These are phyloP conservation scores for Trichogramma pretiosum DNA, from an alignment of 1,140 invertebrate species.

Conservation along the genomic window DNA sequence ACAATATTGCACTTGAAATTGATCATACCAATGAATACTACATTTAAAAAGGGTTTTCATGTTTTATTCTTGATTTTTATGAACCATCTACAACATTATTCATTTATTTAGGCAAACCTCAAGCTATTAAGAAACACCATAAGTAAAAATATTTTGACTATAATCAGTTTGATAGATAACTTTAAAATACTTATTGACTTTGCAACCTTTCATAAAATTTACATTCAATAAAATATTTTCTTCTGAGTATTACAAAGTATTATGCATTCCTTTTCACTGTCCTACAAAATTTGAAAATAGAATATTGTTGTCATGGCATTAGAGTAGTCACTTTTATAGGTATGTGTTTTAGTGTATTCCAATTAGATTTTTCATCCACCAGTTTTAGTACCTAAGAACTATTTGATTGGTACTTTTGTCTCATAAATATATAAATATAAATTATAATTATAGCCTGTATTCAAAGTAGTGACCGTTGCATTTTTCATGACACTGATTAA, in stretches of 20 bases:
- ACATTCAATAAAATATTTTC: slow-evolving; percentile 12
- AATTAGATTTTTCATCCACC: slow-evolving; percentile 14
- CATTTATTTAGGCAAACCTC: no score
- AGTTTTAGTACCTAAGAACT: slow-evolving; percentile 16
- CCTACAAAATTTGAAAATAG: slow-evolving; percentile 13
- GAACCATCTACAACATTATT: no score
- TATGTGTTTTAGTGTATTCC: slow-evolving; percentile 1
- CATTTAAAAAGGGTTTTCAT: no score
- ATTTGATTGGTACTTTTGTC: slow-evolving; percentile 16
- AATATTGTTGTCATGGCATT: slow-evolving; percentile 9
- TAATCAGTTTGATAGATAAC: no score
- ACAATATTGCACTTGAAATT: no score
- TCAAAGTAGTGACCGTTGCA: slow-evolving; percentile 15
- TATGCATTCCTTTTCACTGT: no score
- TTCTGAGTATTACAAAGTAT: slow-evolving; percentile 7
- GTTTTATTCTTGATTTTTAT: no score
- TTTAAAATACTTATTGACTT: slow-evolving; percentile 10
- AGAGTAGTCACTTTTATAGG: slow-evolving; percentile 7
- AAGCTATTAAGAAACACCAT: no score
- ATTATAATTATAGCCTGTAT: slow-evolving; percentile 13
- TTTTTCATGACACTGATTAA: slow-evolving; percentile 2
- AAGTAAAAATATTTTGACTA: no score
- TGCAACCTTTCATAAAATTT: slow-evolving; percentile 6
- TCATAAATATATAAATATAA: slow-evolving; percentile 16
- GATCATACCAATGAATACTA: no score